Conservation (phyloP, 2,797 vertebrate species). For the Setipinna tenuifilis region DNA sequence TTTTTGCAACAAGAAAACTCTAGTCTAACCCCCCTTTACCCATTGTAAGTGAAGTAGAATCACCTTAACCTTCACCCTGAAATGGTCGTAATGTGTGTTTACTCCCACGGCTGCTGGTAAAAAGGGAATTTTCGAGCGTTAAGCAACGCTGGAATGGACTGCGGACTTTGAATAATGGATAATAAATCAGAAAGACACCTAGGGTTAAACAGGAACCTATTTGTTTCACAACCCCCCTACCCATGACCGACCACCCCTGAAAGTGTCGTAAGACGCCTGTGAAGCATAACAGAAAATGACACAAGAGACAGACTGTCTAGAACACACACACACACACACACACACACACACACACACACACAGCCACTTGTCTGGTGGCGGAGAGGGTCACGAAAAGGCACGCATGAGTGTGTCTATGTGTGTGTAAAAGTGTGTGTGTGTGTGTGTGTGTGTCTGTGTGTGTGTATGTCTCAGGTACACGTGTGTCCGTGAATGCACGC, state of each 20-base stretch:
- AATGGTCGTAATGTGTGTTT: not conserved
- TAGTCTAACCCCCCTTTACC: too few relatives aligned
- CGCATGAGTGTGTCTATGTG: too few relatives aligned
- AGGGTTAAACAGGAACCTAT: not conserved
- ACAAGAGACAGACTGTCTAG: constrained; percentile 7
- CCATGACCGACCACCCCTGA: not conserved
- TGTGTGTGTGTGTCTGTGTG: too few relatives aligned
- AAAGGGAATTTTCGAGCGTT: not conserved
- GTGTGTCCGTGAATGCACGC: too few relatives aligned
- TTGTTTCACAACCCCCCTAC: not conserved
- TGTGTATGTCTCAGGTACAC: too few relatives aligned
- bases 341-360: not conserved
- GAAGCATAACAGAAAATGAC: not conserved
- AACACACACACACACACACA: not conserved
- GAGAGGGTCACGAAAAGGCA: too few relatives aligned
- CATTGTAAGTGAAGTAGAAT: too few relatives aligned
- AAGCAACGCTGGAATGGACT: not conserved
- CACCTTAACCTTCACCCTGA: too few relatives aligned
- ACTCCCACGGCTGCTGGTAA: not conserved
- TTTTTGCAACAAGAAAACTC: too few relatives aligned
- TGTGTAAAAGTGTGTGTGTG: too few relatives aligned
- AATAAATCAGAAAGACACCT: constrained; percentile 1
- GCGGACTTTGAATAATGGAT: not conserved
- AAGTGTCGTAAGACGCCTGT: not conserved
- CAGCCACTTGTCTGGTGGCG: not conserved